Evolutionary conservation across 2,113 vertebrate genomes (phyloP), one percentile per base, ranked within the genome.

Genomic region (Gobius niger): DNA sequence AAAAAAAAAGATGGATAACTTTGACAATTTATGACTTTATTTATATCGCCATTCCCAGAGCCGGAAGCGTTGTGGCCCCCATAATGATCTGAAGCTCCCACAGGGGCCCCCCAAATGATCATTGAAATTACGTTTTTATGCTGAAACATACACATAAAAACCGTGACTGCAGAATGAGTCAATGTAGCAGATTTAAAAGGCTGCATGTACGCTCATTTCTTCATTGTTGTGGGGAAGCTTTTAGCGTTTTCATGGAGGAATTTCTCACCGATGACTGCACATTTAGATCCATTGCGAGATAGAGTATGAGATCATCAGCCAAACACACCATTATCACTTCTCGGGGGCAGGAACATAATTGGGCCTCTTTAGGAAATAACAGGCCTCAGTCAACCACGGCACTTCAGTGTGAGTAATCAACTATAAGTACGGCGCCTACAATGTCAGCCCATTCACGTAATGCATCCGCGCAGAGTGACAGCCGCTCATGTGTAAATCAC

Each of bases 341-440:
- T 65, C 7, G n/a, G 0, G 63, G 64, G 70, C 68, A 72, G 83
- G 62, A 78, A 81, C 78, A 80, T 81, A 77, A 79, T 67, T 70
- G 18, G 61, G 6, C 41, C 54, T 63, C 54, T 80, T 77, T 57
- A 47, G 19, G 44, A 72, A 76, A 75, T 50, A 34, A 14, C 34
- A 85, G n/a, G 41, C 9, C 68, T 75, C 73, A 77, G 65, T 77
- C 57, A 46, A 51, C 59, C 51, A 68, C 53, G 56, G 44, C 72
- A 46, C 63, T 64, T 80, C 69, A 67, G 6, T 40, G 65, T 41
- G 52, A 51, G 24, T 73, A 61, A 78, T 82, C 65, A 73, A 71
- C 63, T 62, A 73, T 16, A 75, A 47, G 63, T 9, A 19, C 44
- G 19, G 7, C 42, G 9, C 57, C 18, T 14, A 63, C 67, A 44